A percentile compares a stretch with the other conserved stretches of the same genome.
Evolutionary conservation across 92 coral and sea anemone genomes (phyloP).

Genomic region (Chrysogorgia sp.): DNA sequence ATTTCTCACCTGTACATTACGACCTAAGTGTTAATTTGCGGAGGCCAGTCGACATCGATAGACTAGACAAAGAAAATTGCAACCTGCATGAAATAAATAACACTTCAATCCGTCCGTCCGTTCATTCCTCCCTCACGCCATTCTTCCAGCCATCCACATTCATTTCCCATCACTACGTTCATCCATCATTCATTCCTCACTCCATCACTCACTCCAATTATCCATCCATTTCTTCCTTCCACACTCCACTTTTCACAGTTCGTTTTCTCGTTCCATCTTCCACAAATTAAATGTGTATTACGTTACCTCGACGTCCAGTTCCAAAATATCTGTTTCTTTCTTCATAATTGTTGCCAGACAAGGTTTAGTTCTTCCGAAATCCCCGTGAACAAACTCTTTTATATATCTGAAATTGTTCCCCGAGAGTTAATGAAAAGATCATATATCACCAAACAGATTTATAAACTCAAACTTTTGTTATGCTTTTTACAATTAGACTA

Average conservation of each 20-base stretch:
- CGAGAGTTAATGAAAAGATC: neutral
- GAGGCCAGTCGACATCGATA: slow-evolving; percentile 96
- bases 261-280: neutral
- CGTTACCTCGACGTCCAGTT: slow-evolving; percentile 90
- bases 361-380: slow-evolving; percentile 95
- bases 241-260: neutral
- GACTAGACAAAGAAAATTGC: slow-evolving; percentile 61
- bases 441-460: no score
- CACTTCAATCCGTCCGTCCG: neutral
- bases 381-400: slow-evolving; percentile 99
- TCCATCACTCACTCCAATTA: neutral
- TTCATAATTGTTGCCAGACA: slow-evolving; percentile 70
- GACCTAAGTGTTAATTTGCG: slow-evolving; percentile 59
- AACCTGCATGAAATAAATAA: no score
- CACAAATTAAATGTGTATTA: neutral
- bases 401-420: slow-evolving; percentile 64
- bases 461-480: neutral
- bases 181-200: neutral
- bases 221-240: neutral
- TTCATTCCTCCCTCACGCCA: neutral
- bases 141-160: neutral
- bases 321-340: slow-evolving; percentile 83
- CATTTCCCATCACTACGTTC: neutral
- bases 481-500: no score
- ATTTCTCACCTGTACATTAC: no score